Base-by-base conservation (phyloP, 2,888 invertebrate genomes). In the Disparrhopalites patrizii region DNA sequence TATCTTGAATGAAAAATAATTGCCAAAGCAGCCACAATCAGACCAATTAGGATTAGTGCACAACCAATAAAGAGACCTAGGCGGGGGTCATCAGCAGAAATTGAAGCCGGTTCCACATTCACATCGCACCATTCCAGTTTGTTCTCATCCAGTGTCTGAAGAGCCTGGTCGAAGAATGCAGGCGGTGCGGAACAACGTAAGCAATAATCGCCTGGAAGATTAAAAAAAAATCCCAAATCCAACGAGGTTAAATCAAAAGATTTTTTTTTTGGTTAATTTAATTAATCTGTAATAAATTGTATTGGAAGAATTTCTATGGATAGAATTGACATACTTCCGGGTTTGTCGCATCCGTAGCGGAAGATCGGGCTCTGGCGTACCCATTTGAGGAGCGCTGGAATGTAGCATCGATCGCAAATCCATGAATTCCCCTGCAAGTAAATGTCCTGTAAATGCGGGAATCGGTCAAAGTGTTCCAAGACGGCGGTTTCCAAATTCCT, bases 361-460 rank as follows among this genome's bases (percentile, higher is more conserved):
- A 72, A 73, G 10, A 67, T 23, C 28, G 65, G 66, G 40, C 60
- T 72, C 25, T 61, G 38, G 27, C 68, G 70, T n/a, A 73, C 62
- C 74, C 70, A 75, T 50, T 60, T 70, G 13, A 86, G 76, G 80
- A 87, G 83, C 2, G 82, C 79, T 18, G 82, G 81, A 27, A 84
- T 83, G 66, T 85, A 83, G 73, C 88, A 88, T 72, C 84, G 81
- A 76, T 86, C 85, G 76, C 88, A 89, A 13, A 82, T 81, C 86
- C 87, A 88, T n/a, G 83, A 82, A 77, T 88, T 88, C 58, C 81
- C 82, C n/a, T 82, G 79, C 58, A 88, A 78, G 75, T 82, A 79
- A 31, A 75, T 64, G 31, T 71, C 68, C 25, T 67, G 61, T 55
- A 72, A 70, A n/a, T 58, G 63, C 10, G 68, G 67, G 33, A 70